These are phyloP conservation scores for Steinernema feltiae DNA, from an alignment of 1,140 invertebrate genomes.

Conservation along the genomic window DNA sequence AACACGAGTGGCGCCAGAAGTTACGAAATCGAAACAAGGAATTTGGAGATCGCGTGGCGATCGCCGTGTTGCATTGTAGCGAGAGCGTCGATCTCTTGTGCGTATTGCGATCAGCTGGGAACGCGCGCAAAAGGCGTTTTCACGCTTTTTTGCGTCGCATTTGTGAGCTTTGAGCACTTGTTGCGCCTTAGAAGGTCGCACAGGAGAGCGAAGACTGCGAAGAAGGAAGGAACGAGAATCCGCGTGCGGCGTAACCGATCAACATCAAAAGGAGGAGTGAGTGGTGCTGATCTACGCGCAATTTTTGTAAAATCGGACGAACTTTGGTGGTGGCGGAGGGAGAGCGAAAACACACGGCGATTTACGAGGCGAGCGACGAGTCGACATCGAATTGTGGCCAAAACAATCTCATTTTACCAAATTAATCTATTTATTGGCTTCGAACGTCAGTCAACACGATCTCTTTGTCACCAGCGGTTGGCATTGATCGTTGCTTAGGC, in stretches of 20 bases:
- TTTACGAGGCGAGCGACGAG: no score
- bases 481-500: no score
- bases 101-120: background rate
- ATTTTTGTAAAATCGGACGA: constrained; percentile 2
- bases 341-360: background rate
- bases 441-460: no score
- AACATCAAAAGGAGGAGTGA: background rate
- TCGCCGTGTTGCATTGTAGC: no score
- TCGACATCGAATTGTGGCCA: no score
- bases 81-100: no score
- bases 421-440: background rate
- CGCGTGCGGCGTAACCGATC: constrained; percentile 2
- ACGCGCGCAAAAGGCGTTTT: background rate
- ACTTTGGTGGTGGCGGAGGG: background rate
- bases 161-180: background rate
- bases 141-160: background rate
- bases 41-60: no score
- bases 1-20: background rate
- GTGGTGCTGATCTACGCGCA: background rate
- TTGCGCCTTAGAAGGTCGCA: background rate
- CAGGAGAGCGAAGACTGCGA: background rate
- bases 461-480: no score
- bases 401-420: background rate
- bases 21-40: background rate
- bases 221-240: background rate